Evolutionary conservation across 2,888 invertebrate genomes (phyloP), one percentile per base, ranked within the genome.

Genomic region (Spodoptera exigua): DNA sequence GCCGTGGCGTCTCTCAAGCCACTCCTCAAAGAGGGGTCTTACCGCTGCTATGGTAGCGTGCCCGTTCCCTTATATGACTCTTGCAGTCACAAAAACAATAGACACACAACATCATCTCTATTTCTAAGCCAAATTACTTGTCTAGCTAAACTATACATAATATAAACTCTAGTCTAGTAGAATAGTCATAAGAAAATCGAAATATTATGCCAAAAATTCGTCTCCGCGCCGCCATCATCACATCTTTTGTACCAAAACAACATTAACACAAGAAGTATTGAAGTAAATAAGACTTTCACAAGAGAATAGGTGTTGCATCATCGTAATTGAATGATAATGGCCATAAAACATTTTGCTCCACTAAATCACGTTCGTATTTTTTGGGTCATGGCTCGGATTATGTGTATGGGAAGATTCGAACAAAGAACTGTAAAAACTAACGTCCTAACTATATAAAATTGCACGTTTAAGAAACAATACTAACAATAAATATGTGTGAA

Each of bases 371-470:
- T 39, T 16, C 16, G 41, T 46, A 14, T 64, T 70, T 80, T 80
- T 76, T 74, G 53, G 81, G 80, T 78, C 80, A 78, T 51, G 76
- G 76, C 49, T 65, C 16, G 45, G 44, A 53, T 60, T 54, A 36
- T 55, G 48, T 53, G 59, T 66, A 73, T 73, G 76, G 64, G 78
- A 78, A 71, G 69, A 78, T 72, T 57, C 32, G n/a, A 57, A 71
- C 72, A 78, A 78, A 72, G 56, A 46, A 11, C 36, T 37, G 39
- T 67, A 52, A 66, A 67, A 63, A 74, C 54, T 46, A 21, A 21
- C 60, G 39, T 59, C 16, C 17, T 47, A 43, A 54, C 21, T 47
- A 51, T 37, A 54, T 59, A 39, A 44, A 57, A 55, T 52, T 37
- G 40, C 11, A n/a, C 35, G 39, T 57, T 53, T 46, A 27, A 43